Conservation (phyloP, 1,140 invertebrate genomes). For the Drosophila ironensis region DNA sequence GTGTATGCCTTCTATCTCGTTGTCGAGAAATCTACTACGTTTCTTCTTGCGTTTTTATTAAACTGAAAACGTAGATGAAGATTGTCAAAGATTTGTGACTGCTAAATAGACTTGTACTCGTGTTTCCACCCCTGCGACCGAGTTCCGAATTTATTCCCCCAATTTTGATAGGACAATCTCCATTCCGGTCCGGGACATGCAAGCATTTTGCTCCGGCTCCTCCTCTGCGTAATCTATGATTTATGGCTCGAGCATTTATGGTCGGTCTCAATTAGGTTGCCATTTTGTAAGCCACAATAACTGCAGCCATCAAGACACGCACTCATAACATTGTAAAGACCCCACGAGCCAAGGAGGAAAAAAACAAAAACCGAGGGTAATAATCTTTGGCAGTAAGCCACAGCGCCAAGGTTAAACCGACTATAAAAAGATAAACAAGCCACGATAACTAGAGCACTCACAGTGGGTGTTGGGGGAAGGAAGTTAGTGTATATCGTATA, state of each 20-base stretch:
- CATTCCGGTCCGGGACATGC: conserved; percentile 26
- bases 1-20: too few relatives aligned
- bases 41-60: too few relatives aligned
- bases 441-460: conserved; percentile 43
- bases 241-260: conserved; percentile 67
- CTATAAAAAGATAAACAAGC: conserved; percentile 74
- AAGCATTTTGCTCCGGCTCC: conserved; percentile 19
- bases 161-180: conserved; percentile 46
- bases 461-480: not conserved
- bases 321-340: conserved; percentile 60
- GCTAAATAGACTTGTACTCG: not conserved
- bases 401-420: conserved; percentile 63
- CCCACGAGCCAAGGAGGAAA: conserved; percentile 6
- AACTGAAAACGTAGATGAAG: too few relatives aligned
- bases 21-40: too few relatives aligned
- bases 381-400: conserved; percentile 56
- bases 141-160: not conserved
- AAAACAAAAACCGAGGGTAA: conserved; percentile 42
- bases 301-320: conserved; percentile 56
- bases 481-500: not conserved
- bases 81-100: conserved; percentile 1
- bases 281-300: conserved; percentile 71
- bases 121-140: not conserved
- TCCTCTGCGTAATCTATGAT: conserved; percentile 60
- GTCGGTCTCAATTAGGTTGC: conserved; percentile 69